These are phyloP conservation scores for Chloroclystis v-ata DNA, from an alignment of 2,888 invertebrate genomes.

Conservation along the genomic window DNA sequence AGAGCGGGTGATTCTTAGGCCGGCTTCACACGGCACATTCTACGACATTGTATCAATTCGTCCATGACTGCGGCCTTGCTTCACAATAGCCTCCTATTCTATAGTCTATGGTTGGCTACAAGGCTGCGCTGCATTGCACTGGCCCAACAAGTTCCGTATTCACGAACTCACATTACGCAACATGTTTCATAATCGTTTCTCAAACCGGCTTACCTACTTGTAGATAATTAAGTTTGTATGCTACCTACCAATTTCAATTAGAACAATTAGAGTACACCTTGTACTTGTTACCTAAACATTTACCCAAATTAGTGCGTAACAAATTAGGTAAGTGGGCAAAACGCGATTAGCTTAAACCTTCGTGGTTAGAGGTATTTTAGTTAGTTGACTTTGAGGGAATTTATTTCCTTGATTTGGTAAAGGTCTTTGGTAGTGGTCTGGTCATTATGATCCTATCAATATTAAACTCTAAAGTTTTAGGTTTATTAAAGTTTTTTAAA, in stretches of 20 bases:
- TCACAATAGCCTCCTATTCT: conserved; percentile 30
- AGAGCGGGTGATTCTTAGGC: no score
- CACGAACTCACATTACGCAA: conserved; percentile 27
- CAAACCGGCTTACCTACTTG: conserved; percentile 15
- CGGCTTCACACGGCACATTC: no score
- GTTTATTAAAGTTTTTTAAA: no score
- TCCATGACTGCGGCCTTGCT: neutral
- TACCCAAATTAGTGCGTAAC: conserved; percentile 12
- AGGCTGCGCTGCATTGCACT: conserved; percentile 31
- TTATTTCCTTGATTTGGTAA: no score
- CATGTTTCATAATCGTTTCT: conserved; percentile 28
- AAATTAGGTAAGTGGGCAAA: conserved; percentile 8
- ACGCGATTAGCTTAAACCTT: neutral
- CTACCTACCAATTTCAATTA: conserved; percentile 16
- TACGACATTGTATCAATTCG: neutral
- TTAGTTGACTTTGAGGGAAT: neutral
- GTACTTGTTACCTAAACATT: conserved; percentile 17
- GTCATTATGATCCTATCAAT: no score
- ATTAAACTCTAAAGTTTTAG: no score
- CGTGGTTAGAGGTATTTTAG: neutral
- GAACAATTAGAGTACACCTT: conserved; percentile 15
- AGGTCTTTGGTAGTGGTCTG: no score
- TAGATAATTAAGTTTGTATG: conserved; percentile 10
- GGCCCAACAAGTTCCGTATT: conserved; percentile 39
- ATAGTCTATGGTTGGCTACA: conserved; percentile 32